Evolutionary conservation across 2,888 invertebrate species (phyloP).

Genomic region (Suillia variegata): DNA sequence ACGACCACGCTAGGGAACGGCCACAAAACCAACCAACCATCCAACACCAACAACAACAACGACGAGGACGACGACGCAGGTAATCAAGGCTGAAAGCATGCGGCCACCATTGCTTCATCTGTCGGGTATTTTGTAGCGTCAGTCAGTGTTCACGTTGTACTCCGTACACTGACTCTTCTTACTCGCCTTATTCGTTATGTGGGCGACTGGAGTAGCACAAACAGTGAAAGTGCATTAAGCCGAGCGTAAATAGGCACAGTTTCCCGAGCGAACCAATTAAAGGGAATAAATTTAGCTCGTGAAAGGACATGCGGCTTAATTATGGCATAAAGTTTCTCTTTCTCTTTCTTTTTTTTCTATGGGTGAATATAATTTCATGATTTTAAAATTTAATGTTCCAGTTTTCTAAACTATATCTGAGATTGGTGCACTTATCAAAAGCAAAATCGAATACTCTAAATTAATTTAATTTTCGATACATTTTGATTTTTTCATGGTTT

Average conservation of each 20-base stretch:
- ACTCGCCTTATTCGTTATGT: constrained; percentile 28
- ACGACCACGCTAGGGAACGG: background rate
- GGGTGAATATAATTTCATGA: too few relatives aligned
- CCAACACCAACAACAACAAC: background rate
- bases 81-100: background rate
- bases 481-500: too few relatives aligned
- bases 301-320: constrained; percentile 39
- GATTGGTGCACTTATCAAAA: too few relatives aligned
- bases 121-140: background rate
- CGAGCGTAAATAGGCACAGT: background rate
- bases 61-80: background rate
- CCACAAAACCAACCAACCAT: background rate
- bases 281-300: constrained; percentile 51
- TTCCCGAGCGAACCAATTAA: constrained; percentile 45
- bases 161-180: background rate
- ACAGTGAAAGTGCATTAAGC: constrained; percentile 46
- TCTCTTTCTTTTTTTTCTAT: too few relatives aligned
- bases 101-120: background rate
- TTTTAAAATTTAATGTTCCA: too few relatives aligned
- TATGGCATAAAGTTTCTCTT: too few relatives aligned
- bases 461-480: too few relatives aligned
- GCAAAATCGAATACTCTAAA: too few relatives aligned
- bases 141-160: background rate
- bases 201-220: constrained; percentile 48
- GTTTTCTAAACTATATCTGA: too few relatives aligned